Evolutionary conservation across 2,888 invertebrate genomes (phyloP).

Genomic region (Orchesellides sinensis): DNA sequence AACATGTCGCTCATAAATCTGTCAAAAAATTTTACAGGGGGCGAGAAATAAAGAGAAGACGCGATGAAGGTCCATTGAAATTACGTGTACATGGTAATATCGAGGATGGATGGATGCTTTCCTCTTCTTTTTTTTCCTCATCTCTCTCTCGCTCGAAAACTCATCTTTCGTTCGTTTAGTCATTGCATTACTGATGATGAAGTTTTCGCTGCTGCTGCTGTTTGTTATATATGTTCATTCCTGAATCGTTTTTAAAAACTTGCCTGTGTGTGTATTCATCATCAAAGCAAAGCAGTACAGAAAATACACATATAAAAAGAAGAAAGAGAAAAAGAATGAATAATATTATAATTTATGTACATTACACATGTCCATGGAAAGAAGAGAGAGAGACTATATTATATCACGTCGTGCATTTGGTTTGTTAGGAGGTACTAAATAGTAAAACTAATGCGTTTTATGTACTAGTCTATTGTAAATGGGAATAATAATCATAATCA

Average conservation of each 20-base stretch:
- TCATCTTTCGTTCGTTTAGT: conserved; percentile 56
- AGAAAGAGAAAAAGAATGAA: conserved; percentile 48
- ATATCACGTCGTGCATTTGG: no score
- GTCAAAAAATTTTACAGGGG: conserved; percentile 70
- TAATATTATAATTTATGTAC: conserved; percentile 61
- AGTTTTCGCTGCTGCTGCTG: no score
- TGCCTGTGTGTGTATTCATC: conserved; percentile 11
- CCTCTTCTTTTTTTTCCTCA: conserved; percentile 55
- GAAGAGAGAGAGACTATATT: conserved; percentile 38
- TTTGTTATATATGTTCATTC: conserved; percentile 12
- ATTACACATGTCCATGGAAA: conserved; percentile 31
- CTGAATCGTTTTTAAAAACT: neutral
- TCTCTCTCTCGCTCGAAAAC: conserved; percentile 55
- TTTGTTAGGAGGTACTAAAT: conserved; percentile 27
- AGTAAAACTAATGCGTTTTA: conserved; percentile 46
- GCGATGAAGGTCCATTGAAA: conserved; percentile 65
- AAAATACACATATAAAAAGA: conserved; percentile 29
- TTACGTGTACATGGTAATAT: conserved; percentile 63
- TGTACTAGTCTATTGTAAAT: conserved; percentile 12
- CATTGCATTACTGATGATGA: no score
- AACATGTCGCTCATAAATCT: conserved; percentile 75
- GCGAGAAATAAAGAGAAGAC: conserved; percentile 65
- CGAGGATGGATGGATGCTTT: conserved; percentile 59
- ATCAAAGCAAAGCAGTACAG: neutral
- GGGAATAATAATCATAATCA: conserved; percentile 22